These are phyloP conservation scores for Thecocarcelia acutangulata DNA, from an alignment of 2,888 invertebrate species.

Conservation along the genomic window DNA sequence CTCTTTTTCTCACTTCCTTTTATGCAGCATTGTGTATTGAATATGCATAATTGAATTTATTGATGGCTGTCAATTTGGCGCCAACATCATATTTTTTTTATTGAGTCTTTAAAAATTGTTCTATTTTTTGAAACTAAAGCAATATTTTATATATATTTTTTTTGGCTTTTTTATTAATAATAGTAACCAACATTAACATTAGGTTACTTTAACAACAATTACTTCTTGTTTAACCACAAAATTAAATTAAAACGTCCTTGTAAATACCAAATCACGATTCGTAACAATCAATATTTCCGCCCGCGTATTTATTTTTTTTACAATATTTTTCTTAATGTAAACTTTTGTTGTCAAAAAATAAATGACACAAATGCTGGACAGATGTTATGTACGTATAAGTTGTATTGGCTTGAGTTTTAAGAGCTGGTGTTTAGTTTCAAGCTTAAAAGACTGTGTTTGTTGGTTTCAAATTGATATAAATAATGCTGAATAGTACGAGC, in stretches of 20 bases:
- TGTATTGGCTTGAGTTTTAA: constrained; percentile 49
- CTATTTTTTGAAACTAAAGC: constrained; percentile 25
- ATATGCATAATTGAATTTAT: constrained; percentile 59
- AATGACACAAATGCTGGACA: constrained; percentile 28
- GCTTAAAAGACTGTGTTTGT: constrained; percentile 13
- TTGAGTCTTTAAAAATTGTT: constrained; percentile 23
- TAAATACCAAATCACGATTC: constrained; percentile 62
- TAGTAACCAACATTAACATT: constrained; percentile 28
- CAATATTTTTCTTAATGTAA: constrained; percentile 13
- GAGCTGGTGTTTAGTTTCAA: constrained; percentile 41
- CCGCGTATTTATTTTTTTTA: constrained; percentile 38
- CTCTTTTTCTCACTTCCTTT: constrained; percentile 28
- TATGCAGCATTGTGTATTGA: constrained; percentile 35
- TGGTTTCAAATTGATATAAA: background rate
- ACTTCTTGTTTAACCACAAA: constrained; percentile 61
- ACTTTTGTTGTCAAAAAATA: constrained; percentile 6
- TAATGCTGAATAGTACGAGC: too few relatives aligned
- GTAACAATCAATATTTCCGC: constrained; percentile 58
- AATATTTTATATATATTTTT: constrained; percentile 10
- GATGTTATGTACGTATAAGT: background rate
- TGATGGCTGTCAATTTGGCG: constrained; percentile 61
- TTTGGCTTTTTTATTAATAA: constrained; percentile 31
- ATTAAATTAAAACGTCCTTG: constrained; percentile 56
- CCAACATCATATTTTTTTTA: constrained; percentile 43
- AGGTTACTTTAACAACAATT: constrained; percentile 47